Conservation (phyloP, 2,888 invertebrate species). For the Timandra comae region DNA sequence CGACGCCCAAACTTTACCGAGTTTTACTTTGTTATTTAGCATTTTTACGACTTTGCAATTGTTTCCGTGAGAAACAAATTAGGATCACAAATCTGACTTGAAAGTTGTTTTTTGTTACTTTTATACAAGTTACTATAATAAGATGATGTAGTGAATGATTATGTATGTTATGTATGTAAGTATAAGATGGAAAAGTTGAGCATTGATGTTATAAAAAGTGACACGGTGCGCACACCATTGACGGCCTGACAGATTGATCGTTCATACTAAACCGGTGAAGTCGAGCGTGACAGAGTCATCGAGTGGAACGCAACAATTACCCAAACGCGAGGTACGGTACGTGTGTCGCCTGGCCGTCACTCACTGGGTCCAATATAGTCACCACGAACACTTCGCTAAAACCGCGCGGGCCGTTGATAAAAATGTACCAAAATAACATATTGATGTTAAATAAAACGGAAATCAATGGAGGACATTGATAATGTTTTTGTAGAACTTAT, state of each 20-base stretch:
- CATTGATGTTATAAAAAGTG: conserved; percentile 6
- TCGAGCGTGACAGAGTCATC: conserved; percentile 19
- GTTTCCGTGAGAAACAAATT: not conserved
- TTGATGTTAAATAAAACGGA: too few species aligned
- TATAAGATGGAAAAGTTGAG: not conserved
- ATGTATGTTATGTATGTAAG: not conserved
- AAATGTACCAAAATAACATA: too few species aligned
- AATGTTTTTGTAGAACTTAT: too few species aligned
- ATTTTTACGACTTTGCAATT: not conserved
- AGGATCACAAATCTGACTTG: not conserved
- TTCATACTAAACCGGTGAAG: conserved; percentile 19
- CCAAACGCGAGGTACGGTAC: conserved; percentile 9
- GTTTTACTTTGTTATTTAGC: not conserved
- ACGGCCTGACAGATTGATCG: conserved; percentile 24
- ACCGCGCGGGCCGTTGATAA: too few species aligned
- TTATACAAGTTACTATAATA: not conserved
- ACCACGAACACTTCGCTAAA: not conserved
- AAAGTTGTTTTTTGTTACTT: not conserved
- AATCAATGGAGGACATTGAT: too few species aligned
- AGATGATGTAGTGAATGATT: too few species aligned
- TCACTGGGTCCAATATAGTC: conserved; percentile 8
- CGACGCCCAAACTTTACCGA: conserved; percentile 1
- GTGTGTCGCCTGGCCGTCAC: conserved; percentile 4
- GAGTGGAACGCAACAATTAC: conserved; percentile 12
- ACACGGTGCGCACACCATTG: conserved; percentile 16